Base-by-base conservation (phyloP, 2,797 vertebrate genomes). In the Lagorchestes hirsutus region DNA sequence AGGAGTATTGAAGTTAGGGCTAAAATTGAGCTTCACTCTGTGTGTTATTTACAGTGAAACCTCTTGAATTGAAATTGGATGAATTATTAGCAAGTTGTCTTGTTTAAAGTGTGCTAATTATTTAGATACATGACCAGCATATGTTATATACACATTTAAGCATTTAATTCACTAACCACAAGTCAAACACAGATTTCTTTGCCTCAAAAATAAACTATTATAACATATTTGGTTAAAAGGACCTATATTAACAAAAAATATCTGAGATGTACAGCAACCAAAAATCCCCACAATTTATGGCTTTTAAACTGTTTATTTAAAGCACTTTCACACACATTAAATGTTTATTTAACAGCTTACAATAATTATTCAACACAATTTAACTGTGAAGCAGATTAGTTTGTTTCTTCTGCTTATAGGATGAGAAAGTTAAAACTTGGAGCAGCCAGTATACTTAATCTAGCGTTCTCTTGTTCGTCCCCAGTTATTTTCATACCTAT, bases 261-360 rank as follows among this genome's bases (percentile, higher is more conserved):
- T 82, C 22, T 40, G n/a, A 40, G 6, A 82, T 24, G 27, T 27
- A 27, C 18, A 82, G 74, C 74, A 40, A 2, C n/a, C 22, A 46
- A 40, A 22, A 18, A 34, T 0, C n/a, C 8, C 16, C n/a, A 1
- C 56, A 82, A 82, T 9, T 82, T 82, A 22, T 82, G n/a, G 18
- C 74, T 82, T 82, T 46, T 82, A 46, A 82, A 82, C 40, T 82
- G 16, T 74, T 74, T 74, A 82, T 82, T 82, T 82, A 40, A 82
- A 82, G n/a, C 74, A 82, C 74, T 46, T 82, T 82, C 74, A 82
- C 74, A 82, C n/a, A 82, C 18, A 46, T 82, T 82, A 82, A 82
- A 82, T 82, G 74, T 82, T 82, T 82, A 82, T 82, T 82, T 82
- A 82, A 82, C 74, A 46, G 74, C 74, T 82, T 82, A 82, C 74